These are phyloP conservation scores for Drosophila longiperda DNA, from an alignment of 2,888 invertebrate genomes.

Conservation along the genomic window DNA sequence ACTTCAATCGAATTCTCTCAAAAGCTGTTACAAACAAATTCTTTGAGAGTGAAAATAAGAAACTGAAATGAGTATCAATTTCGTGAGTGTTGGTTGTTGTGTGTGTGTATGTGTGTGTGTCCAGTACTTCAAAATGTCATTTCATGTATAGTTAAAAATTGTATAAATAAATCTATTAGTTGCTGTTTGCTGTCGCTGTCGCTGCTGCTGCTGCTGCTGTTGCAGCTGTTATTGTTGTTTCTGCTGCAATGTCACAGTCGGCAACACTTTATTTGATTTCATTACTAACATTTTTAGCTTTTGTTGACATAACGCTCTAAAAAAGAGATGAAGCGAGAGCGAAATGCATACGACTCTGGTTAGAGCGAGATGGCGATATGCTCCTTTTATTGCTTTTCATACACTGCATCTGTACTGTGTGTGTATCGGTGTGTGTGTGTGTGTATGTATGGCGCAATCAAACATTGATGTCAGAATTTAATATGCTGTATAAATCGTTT, in stretches of 20 bases:
- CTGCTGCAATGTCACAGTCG: slow-evolving; percentile 61
- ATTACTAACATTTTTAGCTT: slow-evolving; percentile 59
- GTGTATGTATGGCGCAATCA: slow-evolving; percentile 57
- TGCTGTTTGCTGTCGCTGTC: slow-evolving; percentile 30
- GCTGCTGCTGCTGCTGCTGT: slow-evolving; percentile 20
- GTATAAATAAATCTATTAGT: slow-evolving; percentile 71
- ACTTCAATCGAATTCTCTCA: slow-evolving; percentile 46
- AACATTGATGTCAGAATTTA: slow-evolving; percentile 82
- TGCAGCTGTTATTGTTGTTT: neutral
- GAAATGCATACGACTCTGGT: neutral
- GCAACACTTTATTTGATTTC: slow-evolving; percentile 69
- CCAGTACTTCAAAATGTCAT: slow-evolving; percentile 49
- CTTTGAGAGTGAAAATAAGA: slow-evolving; percentile 47
- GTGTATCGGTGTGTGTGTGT: slow-evolving; percentile 23
- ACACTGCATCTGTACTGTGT: slow-evolving; percentile 2
- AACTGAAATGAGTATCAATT: slow-evolving; percentile 75
- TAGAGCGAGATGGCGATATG: slow-evolving; percentile 5
- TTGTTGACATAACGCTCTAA: slow-evolving; percentile 52
- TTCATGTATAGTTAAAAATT: slow-evolving; percentile 63
- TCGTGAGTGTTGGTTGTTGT: slow-evolving; percentile 35
- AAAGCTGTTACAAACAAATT: slow-evolving; percentile 51
- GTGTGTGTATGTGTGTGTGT: slow-evolving; percentile 6
- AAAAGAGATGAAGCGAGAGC: slow-evolving; percentile 7
- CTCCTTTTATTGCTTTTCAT: slow-evolving; percentile 53
- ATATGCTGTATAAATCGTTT: slow-evolving; percentile 81